Percentiles rank a stretch among this genome's conserved stretches.
Evolutionary conservation across 2,888 invertebrate species (phyloP).

Genomic region (Therioaphis trifolii): DNA sequence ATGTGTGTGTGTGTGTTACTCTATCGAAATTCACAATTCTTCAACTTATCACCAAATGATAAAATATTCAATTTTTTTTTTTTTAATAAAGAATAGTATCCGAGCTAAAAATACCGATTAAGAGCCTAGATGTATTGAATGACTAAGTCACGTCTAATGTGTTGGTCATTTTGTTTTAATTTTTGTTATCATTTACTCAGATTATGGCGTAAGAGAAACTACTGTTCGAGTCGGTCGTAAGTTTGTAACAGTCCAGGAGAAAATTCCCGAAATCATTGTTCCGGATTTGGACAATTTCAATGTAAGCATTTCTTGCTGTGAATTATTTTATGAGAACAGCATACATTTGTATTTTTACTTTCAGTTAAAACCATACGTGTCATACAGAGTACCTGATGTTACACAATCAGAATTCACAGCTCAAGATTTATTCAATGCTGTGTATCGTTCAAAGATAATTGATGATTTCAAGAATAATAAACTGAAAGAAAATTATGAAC

Average conservation of each 20-base stretch:
- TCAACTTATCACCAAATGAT: too few relatives aligned
- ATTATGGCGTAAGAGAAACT: constrained; percentile 77
- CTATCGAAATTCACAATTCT: too few relatives aligned
- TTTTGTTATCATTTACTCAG: constrained; percentile 67
- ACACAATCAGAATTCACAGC: constrained; percentile 85
- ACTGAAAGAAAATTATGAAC: constrained; percentile 76
- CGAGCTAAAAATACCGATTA: too few relatives aligned
- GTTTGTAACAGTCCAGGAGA: constrained; percentile 81
- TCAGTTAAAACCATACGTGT: constrained; percentile 91
- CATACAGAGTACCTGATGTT: constrained; percentile 82
- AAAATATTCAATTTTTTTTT: too few relatives aligned
- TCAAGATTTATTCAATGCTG: constrained; percentile 82
- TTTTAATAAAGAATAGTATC: too few relatives aligned
- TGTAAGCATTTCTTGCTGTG: constrained; percentile 68
- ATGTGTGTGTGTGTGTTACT: too few relatives aligned
- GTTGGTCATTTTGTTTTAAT: not conserved
- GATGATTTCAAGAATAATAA: constrained; percentile 80
- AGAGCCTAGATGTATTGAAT: too few relatives aligned
- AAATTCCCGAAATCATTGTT: constrained; percentile 91
- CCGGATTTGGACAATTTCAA: constrained; percentile 86
- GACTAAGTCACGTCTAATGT: too few relatives aligned
- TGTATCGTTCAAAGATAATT: constrained; percentile 83
- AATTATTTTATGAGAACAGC: not conserved
- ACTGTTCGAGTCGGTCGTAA: constrained; percentile 74
- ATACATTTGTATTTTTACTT: constrained; percentile 66